These are phyloP conservation scores for Planiliza haematocheilus DNA, from an alignment of 2,113 vertebrate species.

Conservation along the genomic window DNA sequence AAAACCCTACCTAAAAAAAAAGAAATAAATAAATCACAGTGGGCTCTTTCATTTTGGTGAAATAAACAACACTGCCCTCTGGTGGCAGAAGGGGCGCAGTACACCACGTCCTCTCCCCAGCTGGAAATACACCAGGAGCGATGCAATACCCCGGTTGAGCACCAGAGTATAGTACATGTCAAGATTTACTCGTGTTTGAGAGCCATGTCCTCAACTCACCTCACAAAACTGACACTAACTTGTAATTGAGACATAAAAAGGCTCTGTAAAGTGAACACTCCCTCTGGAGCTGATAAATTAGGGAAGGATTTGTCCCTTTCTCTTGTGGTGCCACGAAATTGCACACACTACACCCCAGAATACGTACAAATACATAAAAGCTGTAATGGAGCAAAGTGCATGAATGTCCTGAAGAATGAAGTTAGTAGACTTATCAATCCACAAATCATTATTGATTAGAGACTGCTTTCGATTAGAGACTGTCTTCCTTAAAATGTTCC, in stretches of 20 bases:
- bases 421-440: constrained; percentile 44
- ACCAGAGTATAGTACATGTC: constrained; percentile 59
- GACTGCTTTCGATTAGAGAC: constrained; percentile 7
- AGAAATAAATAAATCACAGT: too few relatives aligned
- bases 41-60: not conserved
- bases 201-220: constrained; percentile 43
- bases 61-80: constrained; percentile 51
- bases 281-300: constrained; percentile 33
- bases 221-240: constrained; percentile 37
- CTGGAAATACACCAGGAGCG: not conserved
- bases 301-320: constrained; percentile 1
- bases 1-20: too few relatives aligned
- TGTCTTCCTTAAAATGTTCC: constrained; percentile 38
- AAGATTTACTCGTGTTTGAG: constrained; percentile 41
- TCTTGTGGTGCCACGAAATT: not conserved
- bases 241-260: constrained; percentile 49
- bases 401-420: constrained; percentile 14
- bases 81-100: constrained; percentile 29
- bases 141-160: constrained; percentile 46
- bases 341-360: not conserved
- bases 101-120: not conserved
- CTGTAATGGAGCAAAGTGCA: not conserved
- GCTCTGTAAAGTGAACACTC: constrained; percentile 38
- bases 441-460: constrained; percentile 30
- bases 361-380: constrained; percentile 2